phyloP scores from a whole-genome alignment of 2,113 vertebrate species.

The Stictonetta naevosa region DNA sequence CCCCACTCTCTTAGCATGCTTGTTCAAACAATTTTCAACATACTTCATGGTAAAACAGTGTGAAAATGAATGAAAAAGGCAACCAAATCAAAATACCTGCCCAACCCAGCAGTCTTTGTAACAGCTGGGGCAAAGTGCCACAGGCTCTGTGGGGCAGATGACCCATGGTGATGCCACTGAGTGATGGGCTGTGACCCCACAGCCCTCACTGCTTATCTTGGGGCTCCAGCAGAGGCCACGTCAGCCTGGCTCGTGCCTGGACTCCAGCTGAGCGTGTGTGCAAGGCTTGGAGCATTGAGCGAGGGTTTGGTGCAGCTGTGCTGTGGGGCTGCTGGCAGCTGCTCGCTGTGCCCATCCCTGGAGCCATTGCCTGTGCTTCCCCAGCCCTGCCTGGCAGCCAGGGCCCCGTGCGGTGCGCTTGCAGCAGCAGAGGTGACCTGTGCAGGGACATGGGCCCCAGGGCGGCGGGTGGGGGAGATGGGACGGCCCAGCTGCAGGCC shows the following conservation, averaged over 20 bases:
- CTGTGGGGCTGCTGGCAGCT: background rate
- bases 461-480: rapidly evolving
- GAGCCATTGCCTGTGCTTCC: background rate
- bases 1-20: too few relatives aligned
- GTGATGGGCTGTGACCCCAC: background rate
- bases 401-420: too few relatives aligned
- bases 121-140: too few relatives aligned
- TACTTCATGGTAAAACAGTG: too few relatives aligned
- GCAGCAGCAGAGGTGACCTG: too few relatives aligned
- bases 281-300: background rate
- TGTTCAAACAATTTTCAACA: too few relatives aligned
- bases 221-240: background rate
- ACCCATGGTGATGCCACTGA: rapidly evolving
- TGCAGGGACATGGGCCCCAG: too few relatives aligned
- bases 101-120: too few relatives aligned
- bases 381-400: background rate
- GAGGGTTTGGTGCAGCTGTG: background rate
- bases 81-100: too few relatives aligned
- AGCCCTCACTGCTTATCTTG: rapidly evolving
- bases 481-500: too few relatives aligned
- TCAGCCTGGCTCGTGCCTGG: background rate
- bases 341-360: background rate
- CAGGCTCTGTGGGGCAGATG: too few relatives aligned
- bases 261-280: rapidly evolving
- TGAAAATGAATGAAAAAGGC: too few relatives aligned